Conservation (phyloP, 2,113 vertebrate species). For the Takifugu flavidus region DNA sequence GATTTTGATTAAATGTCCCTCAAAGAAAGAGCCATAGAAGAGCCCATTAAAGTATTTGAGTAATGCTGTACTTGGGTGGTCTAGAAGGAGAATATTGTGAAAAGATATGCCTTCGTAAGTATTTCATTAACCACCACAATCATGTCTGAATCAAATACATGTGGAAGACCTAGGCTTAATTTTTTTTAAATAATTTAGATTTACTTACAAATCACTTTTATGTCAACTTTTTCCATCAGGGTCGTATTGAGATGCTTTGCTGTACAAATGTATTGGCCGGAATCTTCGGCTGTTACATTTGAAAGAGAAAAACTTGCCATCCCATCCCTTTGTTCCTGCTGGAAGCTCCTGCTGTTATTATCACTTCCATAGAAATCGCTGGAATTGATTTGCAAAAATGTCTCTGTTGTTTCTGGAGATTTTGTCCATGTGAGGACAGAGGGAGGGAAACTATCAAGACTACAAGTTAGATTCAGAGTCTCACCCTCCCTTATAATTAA, state of each 20-base stretch:
- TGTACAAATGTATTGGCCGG: slow-evolving; percentile 48
- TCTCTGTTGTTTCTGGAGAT: not conserved
- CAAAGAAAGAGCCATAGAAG: too few species aligned
- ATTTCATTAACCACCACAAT: too few species aligned
- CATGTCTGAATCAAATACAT: not conserved
- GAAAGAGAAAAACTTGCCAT: not conserved
- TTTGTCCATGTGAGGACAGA: slow-evolving; percentile 29
- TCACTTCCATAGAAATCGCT: too few species aligned
- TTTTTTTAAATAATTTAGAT: too few species aligned
- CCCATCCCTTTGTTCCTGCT: not conserved
- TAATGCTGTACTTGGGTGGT: too few species aligned
- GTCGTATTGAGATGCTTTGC: slow-evolving; percentile 9
- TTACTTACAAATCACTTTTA: slow-evolving; percentile 38
- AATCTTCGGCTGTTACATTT: slow-evolving; percentile 7
- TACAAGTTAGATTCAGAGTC: slow-evolving; percentile 39
- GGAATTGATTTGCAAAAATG: not conserved
- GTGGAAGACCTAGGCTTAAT: too few species aligned
- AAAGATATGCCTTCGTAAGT: too few species aligned
- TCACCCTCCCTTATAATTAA: slow-evolving; percentile 26
- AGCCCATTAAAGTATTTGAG: too few species aligned
- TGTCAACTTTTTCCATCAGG: not conserved
- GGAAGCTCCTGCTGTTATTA: not conserved
- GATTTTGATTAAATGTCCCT: too few species aligned
- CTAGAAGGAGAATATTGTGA: too few species aligned
- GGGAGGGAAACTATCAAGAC: slow-evolving; percentile 38